phyloP scores from a whole-genome alignment of 2,113 vertebrate species.

The Spheniscus mendiculus region DNA sequence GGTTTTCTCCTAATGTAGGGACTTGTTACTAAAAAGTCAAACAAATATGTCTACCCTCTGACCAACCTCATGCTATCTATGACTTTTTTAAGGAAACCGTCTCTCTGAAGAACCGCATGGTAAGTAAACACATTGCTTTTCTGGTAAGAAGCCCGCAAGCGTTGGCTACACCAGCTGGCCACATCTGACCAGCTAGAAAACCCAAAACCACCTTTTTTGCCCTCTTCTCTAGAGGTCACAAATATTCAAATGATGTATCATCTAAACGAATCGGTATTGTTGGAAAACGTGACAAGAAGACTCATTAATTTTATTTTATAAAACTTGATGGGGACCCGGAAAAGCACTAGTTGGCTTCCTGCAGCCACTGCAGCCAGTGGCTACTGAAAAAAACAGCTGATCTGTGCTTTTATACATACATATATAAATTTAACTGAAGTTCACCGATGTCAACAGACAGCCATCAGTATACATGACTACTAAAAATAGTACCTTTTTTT shows the following conservation, averaged over 20 bases:
- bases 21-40: not conserved
- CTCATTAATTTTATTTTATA: not conserved
- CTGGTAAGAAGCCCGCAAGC: not conserved
- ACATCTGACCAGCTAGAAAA: constrained; percentile 7
- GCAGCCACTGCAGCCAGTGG: not conserved
- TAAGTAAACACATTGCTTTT: not conserved
- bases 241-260: not conserved
- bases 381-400: not conserved
- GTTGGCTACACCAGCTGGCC: not conserved
- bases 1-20: not conserved
- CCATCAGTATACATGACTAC: not conserved
- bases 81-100: not conserved
- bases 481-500: not conserved
- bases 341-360: not conserved
- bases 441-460: not conserved
- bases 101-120: not conserved
- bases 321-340: not conserved
- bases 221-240: not conserved
- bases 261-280: not conserved
- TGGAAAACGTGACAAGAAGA: not conserved
- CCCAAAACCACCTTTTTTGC: not conserved
- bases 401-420: not conserved
- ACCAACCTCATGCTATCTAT: not conserved
- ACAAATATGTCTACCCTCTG: not conserved
- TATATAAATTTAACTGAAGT: not conserved